These are phyloP conservation scores for Cantharis rufa DNA, from an alignment of 2,888 invertebrate genomes.

Conservation along the genomic window DNA sequence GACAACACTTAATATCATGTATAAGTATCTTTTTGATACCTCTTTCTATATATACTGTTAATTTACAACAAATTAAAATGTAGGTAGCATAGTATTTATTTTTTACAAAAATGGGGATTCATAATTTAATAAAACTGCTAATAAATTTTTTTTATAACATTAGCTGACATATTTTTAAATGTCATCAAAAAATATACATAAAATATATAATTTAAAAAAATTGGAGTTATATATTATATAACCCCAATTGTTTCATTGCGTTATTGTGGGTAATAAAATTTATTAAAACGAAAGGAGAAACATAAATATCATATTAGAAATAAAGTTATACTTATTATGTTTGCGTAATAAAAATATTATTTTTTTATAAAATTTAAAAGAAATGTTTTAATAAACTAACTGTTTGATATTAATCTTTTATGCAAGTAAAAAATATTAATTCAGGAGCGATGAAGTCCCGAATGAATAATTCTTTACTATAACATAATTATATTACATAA, in stretches of 20 bases:
- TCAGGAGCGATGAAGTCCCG: too few relatives aligned
- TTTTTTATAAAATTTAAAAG: too few relatives aligned
- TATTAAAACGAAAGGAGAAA: not conserved
- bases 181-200: too few relatives aligned
- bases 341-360: not conserved
- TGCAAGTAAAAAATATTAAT: not conserved
- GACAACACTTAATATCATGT: not conserved
- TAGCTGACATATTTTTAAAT: too few relatives aligned
- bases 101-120: not conserved
- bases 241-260: not conserved
- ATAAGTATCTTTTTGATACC: not conserved
- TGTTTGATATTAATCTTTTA: too few relatives aligned
- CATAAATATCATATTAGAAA: not conserved
- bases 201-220: not conserved
- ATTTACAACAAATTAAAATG: not conserved
- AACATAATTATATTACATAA: too few relatives aligned
- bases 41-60: not conserved
- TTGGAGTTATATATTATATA: not conserved
- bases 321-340: not conserved
- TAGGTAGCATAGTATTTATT: not conserved
- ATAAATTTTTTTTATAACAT: not conserved
- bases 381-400: too few relatives aligned
- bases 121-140: not conserved
- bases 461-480: too few relatives aligned
- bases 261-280: not conserved